Conservation (phyloP, 2,113 vertebrate species). For the Herpetotheres cachinnans region DNA sequence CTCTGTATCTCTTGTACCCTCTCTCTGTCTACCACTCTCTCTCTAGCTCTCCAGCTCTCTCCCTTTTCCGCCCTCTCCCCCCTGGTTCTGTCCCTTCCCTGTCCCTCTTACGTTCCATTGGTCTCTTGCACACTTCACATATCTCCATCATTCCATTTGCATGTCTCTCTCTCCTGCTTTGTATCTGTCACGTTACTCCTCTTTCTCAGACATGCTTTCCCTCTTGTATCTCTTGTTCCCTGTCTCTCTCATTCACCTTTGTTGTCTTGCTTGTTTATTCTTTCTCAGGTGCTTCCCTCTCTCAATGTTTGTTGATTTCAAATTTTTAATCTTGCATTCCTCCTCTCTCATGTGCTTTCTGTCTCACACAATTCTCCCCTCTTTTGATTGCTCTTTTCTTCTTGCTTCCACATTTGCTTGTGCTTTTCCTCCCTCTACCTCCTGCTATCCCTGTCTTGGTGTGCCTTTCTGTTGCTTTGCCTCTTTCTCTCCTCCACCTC, state of each 20-base stretch:
- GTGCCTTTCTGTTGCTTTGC: neutral
- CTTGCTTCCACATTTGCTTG: neutral
- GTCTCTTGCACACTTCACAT: neutral
- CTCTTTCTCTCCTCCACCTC: neutral
- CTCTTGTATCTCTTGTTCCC: neutral
- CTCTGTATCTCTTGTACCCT: neutral
- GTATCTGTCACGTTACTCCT: neutral
- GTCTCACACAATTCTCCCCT: neutral
- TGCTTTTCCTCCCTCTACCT: neutral
- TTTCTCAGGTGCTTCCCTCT: neutral
- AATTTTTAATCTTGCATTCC: accelerated
- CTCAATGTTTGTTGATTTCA: neutral
- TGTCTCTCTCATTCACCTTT: neutral
- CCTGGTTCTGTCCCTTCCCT: neutral
- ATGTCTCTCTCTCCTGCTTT: neutral
- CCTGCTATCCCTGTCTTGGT: neutral
- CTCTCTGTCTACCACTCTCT: neutral
- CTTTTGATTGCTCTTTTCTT: neutral
- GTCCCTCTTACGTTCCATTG: neutral
- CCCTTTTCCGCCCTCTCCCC: neutral
- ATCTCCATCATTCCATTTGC: neutral
- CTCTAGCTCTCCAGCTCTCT: too few relatives aligned
- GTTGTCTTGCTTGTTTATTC: neutral
- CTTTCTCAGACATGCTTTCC: neutral
- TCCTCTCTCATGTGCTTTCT: neutral